phyloP scores from a whole-genome alignment of 2,888 invertebrate species.

The Xestia c-nigrum region DNA sequence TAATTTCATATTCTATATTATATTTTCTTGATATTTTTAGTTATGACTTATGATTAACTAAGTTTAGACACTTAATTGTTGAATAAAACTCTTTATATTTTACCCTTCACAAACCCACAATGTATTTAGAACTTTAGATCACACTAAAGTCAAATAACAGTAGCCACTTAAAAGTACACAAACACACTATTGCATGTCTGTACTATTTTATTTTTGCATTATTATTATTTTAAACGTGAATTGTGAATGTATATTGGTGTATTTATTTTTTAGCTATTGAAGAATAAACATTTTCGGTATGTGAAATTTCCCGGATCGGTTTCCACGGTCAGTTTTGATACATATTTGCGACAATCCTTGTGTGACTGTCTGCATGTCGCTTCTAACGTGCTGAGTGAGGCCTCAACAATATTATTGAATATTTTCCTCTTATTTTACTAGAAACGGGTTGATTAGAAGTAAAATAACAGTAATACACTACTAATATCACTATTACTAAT shows the following conservation, averaged over 20 bases:
- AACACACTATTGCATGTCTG: conserved; percentile 57
- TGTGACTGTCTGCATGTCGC: conserved; percentile 87
- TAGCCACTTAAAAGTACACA: conserved; percentile 49
- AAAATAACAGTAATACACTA: not conserved
- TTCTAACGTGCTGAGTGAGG: conserved; percentile 68
- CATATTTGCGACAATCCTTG: conserved; percentile 81
- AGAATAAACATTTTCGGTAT: conserved; percentile 91
- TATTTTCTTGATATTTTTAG: not conserved
- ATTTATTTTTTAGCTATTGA: conserved; percentile 90
- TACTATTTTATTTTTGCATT: conserved; percentile 60
- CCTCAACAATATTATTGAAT: conserved; percentile 28
- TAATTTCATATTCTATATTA: not conserved
- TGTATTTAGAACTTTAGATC: conserved; percentile 52
- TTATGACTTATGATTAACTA: not conserved
- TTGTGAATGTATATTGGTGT: conserved; percentile 89
- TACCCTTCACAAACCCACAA: conserved; percentile 8
- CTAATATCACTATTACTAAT: no score
- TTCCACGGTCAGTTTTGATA: conserved; percentile 88
- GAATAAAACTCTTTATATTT: not conserved
- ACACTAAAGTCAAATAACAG: conserved; percentile 36
- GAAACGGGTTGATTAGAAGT: not conserved
- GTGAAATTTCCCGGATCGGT: conserved; percentile 90
- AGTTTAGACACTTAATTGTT: not conserved
- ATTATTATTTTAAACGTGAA: conserved; percentile 70
- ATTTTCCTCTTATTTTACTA: conserved; percentile 30